These are phyloP conservation scores for Pedionomus torquatus DNA, from an alignment of 2,113 vertebrate genomes.

Conservation along the genomic window DNA sequence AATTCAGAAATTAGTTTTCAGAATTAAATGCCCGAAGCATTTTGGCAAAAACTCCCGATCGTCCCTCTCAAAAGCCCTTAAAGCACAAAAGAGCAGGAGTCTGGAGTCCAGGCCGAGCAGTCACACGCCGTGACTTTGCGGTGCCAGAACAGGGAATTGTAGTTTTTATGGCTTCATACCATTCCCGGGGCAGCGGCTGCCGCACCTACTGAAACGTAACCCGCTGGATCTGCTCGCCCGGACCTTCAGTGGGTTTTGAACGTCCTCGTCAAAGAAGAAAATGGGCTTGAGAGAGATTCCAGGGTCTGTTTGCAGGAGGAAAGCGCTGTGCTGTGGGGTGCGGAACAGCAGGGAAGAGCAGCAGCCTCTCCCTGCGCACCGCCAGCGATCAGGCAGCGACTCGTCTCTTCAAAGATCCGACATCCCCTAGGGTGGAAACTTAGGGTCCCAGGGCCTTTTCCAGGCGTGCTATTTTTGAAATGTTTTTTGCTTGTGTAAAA, in stretches of 20 bases:
- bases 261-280: conserved; percentile 37
- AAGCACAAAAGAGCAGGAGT: neutral
- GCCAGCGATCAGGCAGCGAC: neutral
- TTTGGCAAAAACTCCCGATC: conserved; percentile 47
- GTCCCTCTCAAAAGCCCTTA: neutral
- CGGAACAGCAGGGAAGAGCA: conserved; percentile 11
- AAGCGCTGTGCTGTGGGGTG: conserved; percentile 34
- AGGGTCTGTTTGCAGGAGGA: conserved; percentile 41
- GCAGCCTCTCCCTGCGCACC: conserved; percentile 24
- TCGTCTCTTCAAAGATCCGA: neutral
- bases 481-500: neutral
- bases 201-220: conserved; percentile 14
- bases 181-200: neutral
- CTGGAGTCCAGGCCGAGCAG: neutral
- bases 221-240: neutral
- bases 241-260: conserved; percentile 32
- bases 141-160: neutral
- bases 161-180: neutral
- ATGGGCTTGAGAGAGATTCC: conserved; percentile 43
- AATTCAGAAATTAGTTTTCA: conserved; percentile 63
- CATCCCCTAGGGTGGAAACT: neutral
- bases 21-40: conserved; percentile 50
- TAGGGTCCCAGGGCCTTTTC: neutral
- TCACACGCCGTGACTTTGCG: rapidly evolving
- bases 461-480: neutral